phyloP scores from a whole-genome alignment of 2,888 invertebrate species.

The Sisyra nigra region DNA sequence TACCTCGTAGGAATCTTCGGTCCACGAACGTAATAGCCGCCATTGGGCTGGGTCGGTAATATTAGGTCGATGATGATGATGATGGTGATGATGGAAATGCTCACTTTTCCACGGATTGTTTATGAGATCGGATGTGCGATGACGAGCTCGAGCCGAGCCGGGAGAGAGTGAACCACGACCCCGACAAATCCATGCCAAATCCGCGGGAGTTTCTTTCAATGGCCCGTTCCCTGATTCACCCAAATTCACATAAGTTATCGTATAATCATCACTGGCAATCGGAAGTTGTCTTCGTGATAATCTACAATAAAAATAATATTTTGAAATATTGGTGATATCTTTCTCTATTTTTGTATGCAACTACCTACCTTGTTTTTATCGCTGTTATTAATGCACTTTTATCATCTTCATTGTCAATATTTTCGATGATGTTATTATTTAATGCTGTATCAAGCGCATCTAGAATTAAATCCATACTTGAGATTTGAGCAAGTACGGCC shows the following conservation, averaged over 20 bases:
- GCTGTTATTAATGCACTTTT: conserved; percentile 56
- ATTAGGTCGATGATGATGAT: too few species aligned
- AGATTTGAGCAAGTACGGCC: conserved; percentile 59
- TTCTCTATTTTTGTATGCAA: not conserved
- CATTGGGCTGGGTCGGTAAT: too few species aligned
- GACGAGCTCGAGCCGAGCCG: not conserved
- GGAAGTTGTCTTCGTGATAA: conserved; percentile 60
- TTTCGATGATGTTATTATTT: conserved; percentile 24
- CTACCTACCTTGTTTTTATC: conserved; percentile 14
- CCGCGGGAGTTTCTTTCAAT: conserved; percentile 26
- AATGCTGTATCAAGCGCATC: conserved; percentile 42
- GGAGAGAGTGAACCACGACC: conserved; percentile 2
- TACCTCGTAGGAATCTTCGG: too few species aligned
- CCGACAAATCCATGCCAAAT: conserved; percentile 1
- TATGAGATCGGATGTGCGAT: too few species aligned
- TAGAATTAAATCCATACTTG: conserved; percentile 43
- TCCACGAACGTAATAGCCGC: too few species aligned
- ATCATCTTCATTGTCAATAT: conserved; percentile 38
- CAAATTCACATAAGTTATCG: conserved; percentile 27
- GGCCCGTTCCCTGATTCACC: conserved; percentile 32
- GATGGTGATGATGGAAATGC: too few species aligned
- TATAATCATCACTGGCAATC: conserved; percentile 46
- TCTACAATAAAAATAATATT: conserved; percentile 14
- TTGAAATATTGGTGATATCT: not conserved
- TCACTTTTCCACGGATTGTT: too few species aligned